Conservation (phyloP, 2,113 vertebrate species). For the Balaenoptera acutorostrata region DNA sequence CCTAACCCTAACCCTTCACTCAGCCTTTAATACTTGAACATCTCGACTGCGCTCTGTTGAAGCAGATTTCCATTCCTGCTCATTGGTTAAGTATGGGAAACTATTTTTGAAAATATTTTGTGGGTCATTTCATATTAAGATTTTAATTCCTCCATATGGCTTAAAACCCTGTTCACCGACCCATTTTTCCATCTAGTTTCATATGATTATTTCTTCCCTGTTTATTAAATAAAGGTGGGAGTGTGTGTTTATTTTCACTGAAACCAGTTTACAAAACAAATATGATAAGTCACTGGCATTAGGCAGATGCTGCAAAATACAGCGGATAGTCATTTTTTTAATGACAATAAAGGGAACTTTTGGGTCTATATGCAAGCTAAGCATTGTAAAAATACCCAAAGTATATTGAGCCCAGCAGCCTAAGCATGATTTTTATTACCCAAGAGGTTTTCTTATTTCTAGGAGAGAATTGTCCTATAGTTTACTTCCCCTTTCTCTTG, state of each 20-base stretch:
- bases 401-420: not conserved
- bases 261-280: not conserved
- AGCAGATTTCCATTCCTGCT: not conserved
- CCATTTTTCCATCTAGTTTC: not conserved
- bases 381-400: not conserved
- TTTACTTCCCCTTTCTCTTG: not conserved
- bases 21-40: rapidly evolving
- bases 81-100: not conserved
- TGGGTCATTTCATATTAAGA: not conserved
- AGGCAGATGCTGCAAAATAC: not conserved
- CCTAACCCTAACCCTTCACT: too few relatives aligned
- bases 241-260: not conserved
- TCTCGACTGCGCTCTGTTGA: rapidly evolving
- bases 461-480: not conserved
- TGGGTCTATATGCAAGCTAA: not conserved
- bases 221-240: not conserved
- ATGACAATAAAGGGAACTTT: not conserved
- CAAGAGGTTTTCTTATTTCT: not conserved
- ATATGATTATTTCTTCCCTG: not conserved
- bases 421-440: not conserved
- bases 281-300: not conserved
- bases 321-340: not conserved
- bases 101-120: not conserved
- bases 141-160: not conserved
- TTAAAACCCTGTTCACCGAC: not conserved